Conservation (phyloP, 2,888 invertebrate species). For the Argyra leucocephala region DNA sequence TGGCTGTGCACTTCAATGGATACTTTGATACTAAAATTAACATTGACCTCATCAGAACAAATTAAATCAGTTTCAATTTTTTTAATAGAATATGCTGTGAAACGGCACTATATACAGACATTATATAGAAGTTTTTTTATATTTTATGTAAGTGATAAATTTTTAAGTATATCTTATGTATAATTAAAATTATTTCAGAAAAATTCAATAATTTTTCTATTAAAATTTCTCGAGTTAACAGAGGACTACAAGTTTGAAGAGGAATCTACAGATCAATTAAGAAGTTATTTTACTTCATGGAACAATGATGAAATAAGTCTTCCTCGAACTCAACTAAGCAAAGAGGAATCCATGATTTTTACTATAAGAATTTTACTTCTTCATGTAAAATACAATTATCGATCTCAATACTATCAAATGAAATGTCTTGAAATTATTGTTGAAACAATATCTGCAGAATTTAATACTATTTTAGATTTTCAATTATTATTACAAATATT, state of each 20-base stretch:
- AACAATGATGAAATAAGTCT: constrained; percentile 35
- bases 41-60: constrained; percentile 23
- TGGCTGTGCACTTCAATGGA: constrained; percentile 38
- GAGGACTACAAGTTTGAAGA: constrained; percentile 45
- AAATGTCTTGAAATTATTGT: constrained; percentile 53
- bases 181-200: constrained; percentile 46
- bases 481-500: constrained; percentile 45
- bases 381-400: constrained; percentile 52
- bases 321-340: constrained; percentile 41
- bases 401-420: constrained; percentile 54
- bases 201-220: constrained; percentile 52
- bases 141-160: constrained; percentile 42
- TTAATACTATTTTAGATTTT: constrained; percentile 45
- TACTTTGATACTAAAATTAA: constrained; percentile 29
- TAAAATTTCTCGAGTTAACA: constrained; percentile 51
- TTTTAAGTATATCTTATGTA: constrained; percentile 2
- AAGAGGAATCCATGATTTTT: constrained; percentile 47
- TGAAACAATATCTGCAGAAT: constrained; percentile 50
- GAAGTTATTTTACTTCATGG: constrained; percentile 34
- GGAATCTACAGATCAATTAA: constrained; percentile 42
- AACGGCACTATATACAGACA: constrained; percentile 50
- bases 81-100: constrained; percentile 39
- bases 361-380: constrained; percentile 52
- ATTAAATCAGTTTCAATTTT: constrained; percentile 30
- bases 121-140: constrained; percentile 57